Evolutionary conservation across 2,888 invertebrate species (phyloP), one percentile per base, ranked within the genome.

Genomic region (Ectropis crepuscularia): DNA sequence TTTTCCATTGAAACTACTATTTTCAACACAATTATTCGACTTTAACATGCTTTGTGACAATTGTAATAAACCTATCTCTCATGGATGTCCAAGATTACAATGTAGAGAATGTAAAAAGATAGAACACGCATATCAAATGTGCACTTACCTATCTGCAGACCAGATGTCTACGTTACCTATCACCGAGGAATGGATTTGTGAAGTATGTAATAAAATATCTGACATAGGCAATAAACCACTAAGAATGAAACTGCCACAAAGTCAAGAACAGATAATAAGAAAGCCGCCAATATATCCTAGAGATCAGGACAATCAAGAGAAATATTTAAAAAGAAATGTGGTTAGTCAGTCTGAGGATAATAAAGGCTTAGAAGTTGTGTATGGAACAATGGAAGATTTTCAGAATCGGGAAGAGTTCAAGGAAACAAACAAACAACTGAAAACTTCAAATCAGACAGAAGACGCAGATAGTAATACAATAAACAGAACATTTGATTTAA

Each of bases 81-180:
- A 54, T 12, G 38, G 43, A 6, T 54, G 16, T 7, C 43, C 54
- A 42, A 37, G 36, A 1, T n/a, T 54, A n/a, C 38, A 49, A 46
- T 61, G 61, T 48, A 43, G 38, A 0, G 41, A 45, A 8, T 61
- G 61, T 37, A 43, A 12, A 28, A 54, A 48, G 43, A 45, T 28
- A 7, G 53, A 53, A 6, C 60, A 53, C 16, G 60, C 61, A 4
- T 42, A 43, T 12, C 48, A 54, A 38, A 38, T 49, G n/a, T 61
- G 54, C 43, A 43, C 54, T 4, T 38, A 49, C 10, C 49, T 54
- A 5, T 42, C 48, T n/a, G 48, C 49, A 0, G 49, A 49, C n/a
- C 61, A 61, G 16, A 48, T 61, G 28, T 54, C 49, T 0, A 10
- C 53, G 4, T 12, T 54, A 43, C 38, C 28, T 10, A 36, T 11